Percentiles rank a stretch among this genome's conserved stretches.
Conservation (phyloP, 2,113 vertebrate species). For the Morone saxatilis region DNA sequence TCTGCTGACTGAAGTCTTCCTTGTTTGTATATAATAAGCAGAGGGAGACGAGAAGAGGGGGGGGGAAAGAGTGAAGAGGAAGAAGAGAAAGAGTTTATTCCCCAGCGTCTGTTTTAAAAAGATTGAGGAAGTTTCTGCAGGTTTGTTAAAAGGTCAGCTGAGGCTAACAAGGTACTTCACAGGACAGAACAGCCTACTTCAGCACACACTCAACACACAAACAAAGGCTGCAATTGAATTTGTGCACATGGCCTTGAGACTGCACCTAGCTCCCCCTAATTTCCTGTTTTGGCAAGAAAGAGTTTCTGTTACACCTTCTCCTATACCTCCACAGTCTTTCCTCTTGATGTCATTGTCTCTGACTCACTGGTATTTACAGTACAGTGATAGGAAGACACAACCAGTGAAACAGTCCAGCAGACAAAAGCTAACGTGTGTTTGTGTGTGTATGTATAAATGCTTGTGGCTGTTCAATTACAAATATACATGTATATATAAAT, state of each 20-base stretch:
- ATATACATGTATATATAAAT: too few species aligned
- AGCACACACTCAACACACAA: conserved; percentile 11
- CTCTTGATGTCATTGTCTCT: conserved; percentile 31
- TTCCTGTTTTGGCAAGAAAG: conserved; percentile 67
- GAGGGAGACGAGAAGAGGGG: background rate
- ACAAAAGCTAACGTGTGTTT: background rate
- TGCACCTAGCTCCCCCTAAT: conserved; percentile 56
- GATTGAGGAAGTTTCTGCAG: conserved; percentile 24
- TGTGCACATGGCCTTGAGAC: conserved; percentile 43
- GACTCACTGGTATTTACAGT: conserved; percentile 8
- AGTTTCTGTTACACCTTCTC: conserved; percentile 33
- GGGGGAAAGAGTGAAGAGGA: background rate
- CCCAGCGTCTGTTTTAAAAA: background rate
- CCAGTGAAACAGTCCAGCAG: conserved; percentile 12
- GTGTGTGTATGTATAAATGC: background rate
- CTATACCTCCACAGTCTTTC: background rate
- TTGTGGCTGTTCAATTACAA: background rate
- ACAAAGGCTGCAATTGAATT: conserved; percentile 65
- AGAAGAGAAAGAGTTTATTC: background rate
- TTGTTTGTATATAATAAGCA: background rate
- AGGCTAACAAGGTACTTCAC: conserved; percentile 55
- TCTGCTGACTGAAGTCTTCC: background rate
- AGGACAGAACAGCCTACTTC: conserved; percentile 28
- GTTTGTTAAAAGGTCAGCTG: conserved; percentile 54
- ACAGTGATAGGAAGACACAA: background rate